Evolutionary conservation across 2,113 vertebrate genomes (phyloP).

Genomic region (Corvus hawaiiensis): DNA sequence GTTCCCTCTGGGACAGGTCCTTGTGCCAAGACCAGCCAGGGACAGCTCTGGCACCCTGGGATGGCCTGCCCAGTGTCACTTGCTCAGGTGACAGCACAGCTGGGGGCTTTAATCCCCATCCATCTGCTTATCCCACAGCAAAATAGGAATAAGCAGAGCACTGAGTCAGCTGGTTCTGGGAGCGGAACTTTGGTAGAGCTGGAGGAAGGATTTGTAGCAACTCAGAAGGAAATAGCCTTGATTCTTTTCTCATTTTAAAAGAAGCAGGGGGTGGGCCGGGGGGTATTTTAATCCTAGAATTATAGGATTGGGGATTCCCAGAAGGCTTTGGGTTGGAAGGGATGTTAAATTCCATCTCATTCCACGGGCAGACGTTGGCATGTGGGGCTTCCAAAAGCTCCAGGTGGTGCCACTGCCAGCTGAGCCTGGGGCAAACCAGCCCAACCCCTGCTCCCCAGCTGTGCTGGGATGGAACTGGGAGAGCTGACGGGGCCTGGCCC

Average conservation of each 20-base stretch:
- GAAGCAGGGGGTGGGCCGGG: rapidly evolving
- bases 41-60: not conserved
- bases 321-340: not conserved
- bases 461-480: not conserved
- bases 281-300: not conserved
- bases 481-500: not conserved
- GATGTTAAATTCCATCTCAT: no score
- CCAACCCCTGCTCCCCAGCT: rapidly evolving
- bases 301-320: rapidly evolving
- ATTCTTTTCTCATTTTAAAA: not conserved
- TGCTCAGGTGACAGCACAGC: not conserved
- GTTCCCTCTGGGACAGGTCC: rapidly evolving
- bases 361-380: rapidly evolving
- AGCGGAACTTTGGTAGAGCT: not conserved
- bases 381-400: rapidly evolving
- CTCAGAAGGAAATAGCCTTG: not conserved
- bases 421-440: rapidly evolving
- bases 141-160: not conserved
- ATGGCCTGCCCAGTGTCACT: not conserved
- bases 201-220: not conserved
- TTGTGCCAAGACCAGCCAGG: not conserved
- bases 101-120: not conserved
- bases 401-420: rapidly evolving
- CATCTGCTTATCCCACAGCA: not conserved
- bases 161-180: not conserved